A percentile compares a stretch with the other conserved stretches of the same genome.
phyloP scores from a whole-genome alignment of 2,113 vertebrate species.

The Phodopus roborovskii region DNA sequence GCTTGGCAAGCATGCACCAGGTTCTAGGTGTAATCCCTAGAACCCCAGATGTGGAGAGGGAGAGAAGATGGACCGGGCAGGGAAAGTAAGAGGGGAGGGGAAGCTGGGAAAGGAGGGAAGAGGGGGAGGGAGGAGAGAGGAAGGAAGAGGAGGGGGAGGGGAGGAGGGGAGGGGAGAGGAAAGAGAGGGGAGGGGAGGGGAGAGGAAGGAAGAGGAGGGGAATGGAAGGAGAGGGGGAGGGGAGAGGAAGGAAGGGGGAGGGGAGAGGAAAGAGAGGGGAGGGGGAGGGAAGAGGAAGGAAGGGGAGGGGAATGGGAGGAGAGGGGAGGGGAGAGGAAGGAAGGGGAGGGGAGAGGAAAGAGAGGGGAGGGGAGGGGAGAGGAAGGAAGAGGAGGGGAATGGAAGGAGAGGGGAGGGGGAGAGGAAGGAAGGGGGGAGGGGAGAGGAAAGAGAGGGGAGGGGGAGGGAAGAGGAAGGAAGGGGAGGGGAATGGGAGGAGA shows the following conservation, averaged over 20 bases:
- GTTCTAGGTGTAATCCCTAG: background rate
- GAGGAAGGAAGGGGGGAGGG: fast-evolving
- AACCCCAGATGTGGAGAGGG: too few relatives aligned
- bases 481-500: background rate
- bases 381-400: too few relatives aligned
- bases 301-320: too few relatives aligned
- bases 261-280: too few relatives aligned
- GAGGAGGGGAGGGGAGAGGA: background rate
- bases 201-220: background rate
- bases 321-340: background rate
- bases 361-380: background rate
- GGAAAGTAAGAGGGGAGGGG: background rate
- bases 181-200: fast-evolving
- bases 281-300: fast-evolving
- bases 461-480: background rate
- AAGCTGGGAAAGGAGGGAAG: too few relatives aligned
- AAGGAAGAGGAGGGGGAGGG: too few relatives aligned
- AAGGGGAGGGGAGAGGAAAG: background rate
- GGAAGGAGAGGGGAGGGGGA: background rate
- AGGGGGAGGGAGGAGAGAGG: fast-evolving
- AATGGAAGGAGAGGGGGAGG: background rate
- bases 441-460: background rate
- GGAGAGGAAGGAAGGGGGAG: background rate
- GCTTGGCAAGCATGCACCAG: background rate
- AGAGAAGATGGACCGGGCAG: too few relatives aligned